phyloP scores from a whole-genome alignment of 2,113 vertebrate species.

The Asarcornis scutulata region DNA sequence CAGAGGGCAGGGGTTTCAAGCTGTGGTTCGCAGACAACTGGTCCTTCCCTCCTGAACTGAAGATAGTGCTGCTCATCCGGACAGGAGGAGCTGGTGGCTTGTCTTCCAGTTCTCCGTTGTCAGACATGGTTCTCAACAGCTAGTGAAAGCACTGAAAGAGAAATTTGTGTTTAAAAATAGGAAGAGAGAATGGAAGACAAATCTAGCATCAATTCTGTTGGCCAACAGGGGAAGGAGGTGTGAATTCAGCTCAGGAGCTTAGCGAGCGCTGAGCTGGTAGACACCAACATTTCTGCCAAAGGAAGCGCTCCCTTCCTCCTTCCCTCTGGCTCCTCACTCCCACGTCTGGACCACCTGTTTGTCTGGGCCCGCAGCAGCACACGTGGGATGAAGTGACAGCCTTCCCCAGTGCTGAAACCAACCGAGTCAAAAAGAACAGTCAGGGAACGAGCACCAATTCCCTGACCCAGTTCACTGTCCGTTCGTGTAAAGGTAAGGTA shows the following conservation, averaged over 20 bases:
- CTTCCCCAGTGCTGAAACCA: background rate
- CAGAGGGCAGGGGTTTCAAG: slow-evolving; percentile 94
- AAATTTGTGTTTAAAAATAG: background rate
- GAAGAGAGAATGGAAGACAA: background rate
- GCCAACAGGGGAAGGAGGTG: background rate
- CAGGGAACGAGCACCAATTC: fast-evolving
- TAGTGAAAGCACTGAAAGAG: slow-evolving; percentile 63
- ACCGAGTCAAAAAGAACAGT: background rate
- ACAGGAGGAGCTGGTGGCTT: slow-evolving; percentile 98
- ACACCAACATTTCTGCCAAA: background rate
- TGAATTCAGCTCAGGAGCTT: background rate
- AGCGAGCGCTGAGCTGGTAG: fast-evolving
- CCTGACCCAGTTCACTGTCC: background rate
- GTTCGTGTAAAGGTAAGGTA: background rate
- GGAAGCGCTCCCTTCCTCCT: background rate
- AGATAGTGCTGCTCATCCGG: slow-evolving; percentile 92
- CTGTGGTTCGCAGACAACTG: slow-evolving; percentile 89
- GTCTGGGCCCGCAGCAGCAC: background rate
- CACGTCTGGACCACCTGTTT: background rate
- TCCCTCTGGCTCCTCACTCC: background rate
- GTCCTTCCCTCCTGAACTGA: slow-evolving; percentile 90
- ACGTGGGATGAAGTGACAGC: background rate
- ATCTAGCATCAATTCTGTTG: background rate
- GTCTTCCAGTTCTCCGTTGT: slow-evolving; percentile 96
- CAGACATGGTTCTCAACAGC: slow-evolving; percentile 85